These are phyloP conservation scores for Octodon degus DNA, from an alignment of 2,113 vertebrate genomes.

Conservation along the genomic window DNA sequence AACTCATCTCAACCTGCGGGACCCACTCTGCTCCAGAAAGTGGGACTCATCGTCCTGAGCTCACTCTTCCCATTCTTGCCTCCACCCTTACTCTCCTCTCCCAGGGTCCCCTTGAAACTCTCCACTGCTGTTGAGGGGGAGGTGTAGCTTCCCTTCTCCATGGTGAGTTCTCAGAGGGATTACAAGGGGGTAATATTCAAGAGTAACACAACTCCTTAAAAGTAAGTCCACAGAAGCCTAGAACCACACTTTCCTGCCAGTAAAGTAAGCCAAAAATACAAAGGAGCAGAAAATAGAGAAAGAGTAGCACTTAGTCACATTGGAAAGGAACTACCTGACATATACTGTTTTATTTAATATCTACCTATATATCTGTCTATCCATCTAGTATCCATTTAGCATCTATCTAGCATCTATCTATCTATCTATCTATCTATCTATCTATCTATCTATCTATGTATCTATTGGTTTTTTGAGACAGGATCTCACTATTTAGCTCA, in stretches of 20 bases:
- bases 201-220: not conserved
- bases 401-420: no score
- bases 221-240: not conserved
- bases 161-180: not conserved
- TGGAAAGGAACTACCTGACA: not conserved
- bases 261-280: conserved; percentile 2
- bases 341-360: not conserved
- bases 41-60: not conserved
- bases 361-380: no score
- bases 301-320: not conserved
- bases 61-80: not conserved
- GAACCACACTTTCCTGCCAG: not conserved
- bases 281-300: conserved; percentile 21
- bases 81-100: not conserved
- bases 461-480: not conserved
- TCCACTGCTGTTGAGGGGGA: not conserved
- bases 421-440: no score
- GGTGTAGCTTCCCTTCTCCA: not conserved
- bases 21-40: not conserved
- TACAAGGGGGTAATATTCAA: not conserved
- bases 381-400: no score
- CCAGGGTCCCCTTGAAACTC: not conserved
- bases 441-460: no score
- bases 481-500: not conserved
- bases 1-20: not conserved